These are phyloP conservation scores for Orientallactaga sibirica DNA, from an alignment of 2,797 vertebrate genomes.

Conservation along the genomic window DNA sequence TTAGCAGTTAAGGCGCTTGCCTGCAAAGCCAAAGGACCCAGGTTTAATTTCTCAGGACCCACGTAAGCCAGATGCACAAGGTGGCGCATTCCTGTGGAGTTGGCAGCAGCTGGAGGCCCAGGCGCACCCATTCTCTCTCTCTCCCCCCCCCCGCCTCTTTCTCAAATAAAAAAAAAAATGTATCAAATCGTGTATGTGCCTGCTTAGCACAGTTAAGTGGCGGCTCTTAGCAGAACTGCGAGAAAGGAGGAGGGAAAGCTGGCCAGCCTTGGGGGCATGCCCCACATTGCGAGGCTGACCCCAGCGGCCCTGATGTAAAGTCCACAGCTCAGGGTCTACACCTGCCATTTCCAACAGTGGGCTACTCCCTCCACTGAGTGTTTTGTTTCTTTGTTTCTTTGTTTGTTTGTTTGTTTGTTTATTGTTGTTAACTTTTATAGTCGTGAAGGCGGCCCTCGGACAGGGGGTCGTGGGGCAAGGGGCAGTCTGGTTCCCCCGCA, in stretches of 20 bases:
- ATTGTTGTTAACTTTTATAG: conserved; percentile 39
- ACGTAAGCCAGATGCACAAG: too few species aligned
- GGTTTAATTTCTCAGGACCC: too few species aligned
- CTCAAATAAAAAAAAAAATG: too few species aligned
- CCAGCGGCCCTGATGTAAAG: neutral
- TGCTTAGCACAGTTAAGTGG: neutral
- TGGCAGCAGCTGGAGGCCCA: too few species aligned
- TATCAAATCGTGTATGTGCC: too few species aligned
- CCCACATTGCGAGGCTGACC: neutral
- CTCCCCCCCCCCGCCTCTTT: too few species aligned
- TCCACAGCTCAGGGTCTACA: rapidly evolving
- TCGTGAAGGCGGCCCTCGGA: neutral
- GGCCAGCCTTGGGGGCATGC: neutral
- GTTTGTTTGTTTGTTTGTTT: too few species aligned
- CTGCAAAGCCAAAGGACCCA: too few species aligned
- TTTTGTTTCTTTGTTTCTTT: too few species aligned
- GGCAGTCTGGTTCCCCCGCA: neutral
- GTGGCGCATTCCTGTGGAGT: too few species aligned
- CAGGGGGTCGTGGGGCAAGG: neutral
- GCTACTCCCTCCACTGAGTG: neutral
- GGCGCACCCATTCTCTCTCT: too few species aligned
- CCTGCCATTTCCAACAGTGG: neutral
- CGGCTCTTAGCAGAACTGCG: neutral
- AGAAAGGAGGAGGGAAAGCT: neutral
- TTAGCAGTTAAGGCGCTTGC: neutral